Conservation (phyloP, 2,797 vertebrate genomes). For the Clarias laeviceps region DNA sequence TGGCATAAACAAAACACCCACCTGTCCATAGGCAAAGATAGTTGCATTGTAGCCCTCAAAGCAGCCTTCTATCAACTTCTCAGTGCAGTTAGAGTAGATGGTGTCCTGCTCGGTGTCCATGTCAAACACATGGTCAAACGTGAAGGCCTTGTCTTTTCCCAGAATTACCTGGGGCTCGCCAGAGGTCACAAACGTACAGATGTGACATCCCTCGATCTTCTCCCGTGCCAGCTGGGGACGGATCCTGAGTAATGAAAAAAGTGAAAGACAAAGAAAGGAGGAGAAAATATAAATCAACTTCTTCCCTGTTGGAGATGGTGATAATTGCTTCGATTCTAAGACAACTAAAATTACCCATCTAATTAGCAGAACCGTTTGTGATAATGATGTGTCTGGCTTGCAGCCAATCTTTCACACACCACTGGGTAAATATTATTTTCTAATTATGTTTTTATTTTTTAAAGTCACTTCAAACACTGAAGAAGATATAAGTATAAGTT, state of each 20-base stretch:
- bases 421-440: not conserved
- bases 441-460: not conserved
- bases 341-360: conserved; percentile 25
- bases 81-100: conserved; percentile 80
- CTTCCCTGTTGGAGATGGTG: not conserved
- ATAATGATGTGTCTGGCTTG: conserved; percentile 21
- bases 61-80: conserved; percentile 85
- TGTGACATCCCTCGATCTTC: conserved; percentile 87
- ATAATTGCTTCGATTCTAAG: not conserved
- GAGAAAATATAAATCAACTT: not conserved
- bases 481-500: not conserved
- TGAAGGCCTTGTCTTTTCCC: conserved; percentile 88
- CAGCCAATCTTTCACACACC: not conserved
- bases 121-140: conserved; percentile 85
- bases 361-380: conserved; percentile 32
- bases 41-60: conserved; percentile 88
- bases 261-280: conserved; percentile 7
- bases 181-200: conserved; percentile 83
- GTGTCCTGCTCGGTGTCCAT: conserved; percentile 80
- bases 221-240: conserved; percentile 86
- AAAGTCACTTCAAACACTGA: not conserved
- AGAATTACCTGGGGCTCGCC: conserved; percentile 85
- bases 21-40: conserved; percentile 87
- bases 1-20: conserved; percentile 51
- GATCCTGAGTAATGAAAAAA: conserved; percentile 70